Evolutionary conservation across 2,888 invertebrate genomes (phyloP), one percentile per base, ranked within the genome.

Genomic region (Calephelis perditalis): DNA sequence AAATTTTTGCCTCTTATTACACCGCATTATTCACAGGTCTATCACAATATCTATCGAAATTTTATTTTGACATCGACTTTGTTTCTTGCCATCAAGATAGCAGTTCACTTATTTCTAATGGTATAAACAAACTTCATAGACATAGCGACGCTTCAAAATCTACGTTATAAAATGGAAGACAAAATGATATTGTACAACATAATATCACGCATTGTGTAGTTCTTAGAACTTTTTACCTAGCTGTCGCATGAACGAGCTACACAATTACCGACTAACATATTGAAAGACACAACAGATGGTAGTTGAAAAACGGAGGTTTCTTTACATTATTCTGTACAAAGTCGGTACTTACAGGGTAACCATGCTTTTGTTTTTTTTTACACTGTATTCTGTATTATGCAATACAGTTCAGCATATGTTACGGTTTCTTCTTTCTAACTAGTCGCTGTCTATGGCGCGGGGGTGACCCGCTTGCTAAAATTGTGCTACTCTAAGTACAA

Each of bases 221-320:
- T 43, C 26, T 11, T 10, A 44, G 35, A 57, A 57, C 45, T 57
- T 45, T 15, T 58, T 54, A 58, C 58, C 62, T 58, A 55, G 57
- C 55, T 59, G 59, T 57, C 56, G 45, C 54, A 60, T 56, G 61
- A 59, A 67, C 66, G 64, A 68, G 66, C 59, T 64, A 68, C 70
- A 68, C 65, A 68, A 70, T 70, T 67, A 70, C 65, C 10, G 15
- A 56, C 49, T 57, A 59, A 26, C 44, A 59, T 15, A 58, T 49
- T 43, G 59, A 54, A 26, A 47, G 55, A 15, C 10, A 55, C 26
- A 47, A 55, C 44, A 55, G 45, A 55, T 56, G 56, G 44, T 60
- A 45, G 56, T 46, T 43, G 55, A 11, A 26, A 52, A 52, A 52
- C 49, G 11, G 43, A 54, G 26, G 58, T 58, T 62, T 61, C 61